Percentiles rank a stretch among this genome's conserved stretches.
These are phyloP conservation scores for Naja naja DNA, from an alignment of 2,113 vertebrate species.

Conservation along the genomic window DNA sequence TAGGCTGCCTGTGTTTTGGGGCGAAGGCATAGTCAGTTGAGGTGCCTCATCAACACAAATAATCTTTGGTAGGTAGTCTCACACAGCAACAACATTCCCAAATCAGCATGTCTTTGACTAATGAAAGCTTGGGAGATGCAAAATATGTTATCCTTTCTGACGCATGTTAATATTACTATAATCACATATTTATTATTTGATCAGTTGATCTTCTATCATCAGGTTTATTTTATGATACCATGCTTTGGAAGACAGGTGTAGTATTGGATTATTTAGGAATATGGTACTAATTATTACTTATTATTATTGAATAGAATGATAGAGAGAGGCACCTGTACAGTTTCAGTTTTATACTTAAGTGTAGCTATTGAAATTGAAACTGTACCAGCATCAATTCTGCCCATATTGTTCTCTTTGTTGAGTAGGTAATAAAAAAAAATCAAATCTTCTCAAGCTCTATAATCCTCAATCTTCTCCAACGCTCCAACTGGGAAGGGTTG, in stretches of 20 bases:
- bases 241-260: neutral
- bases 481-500: neutral
- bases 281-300: neutral
- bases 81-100: neutral
- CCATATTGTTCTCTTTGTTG: neutral
- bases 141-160: neutral
- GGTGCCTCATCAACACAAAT: neutral
- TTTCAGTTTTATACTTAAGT: neutral
- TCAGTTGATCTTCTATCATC: neutral
- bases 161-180: neutral
- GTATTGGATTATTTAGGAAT: neutral
- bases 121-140: neutral
- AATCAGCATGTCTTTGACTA: neutral
- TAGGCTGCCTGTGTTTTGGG: neutral
- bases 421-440: neutral
- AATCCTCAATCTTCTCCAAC: neutral
- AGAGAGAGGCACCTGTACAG: neutral
- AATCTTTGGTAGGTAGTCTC: neutral
- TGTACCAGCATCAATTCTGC: neutral
- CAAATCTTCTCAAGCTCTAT: neutral
- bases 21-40: neutral
- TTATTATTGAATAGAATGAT: neutral
- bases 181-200: neutral
- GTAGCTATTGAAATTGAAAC: neutral
- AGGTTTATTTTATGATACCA: neutral